Percentiles rank a stretch among this genome's conserved stretches.
phyloP scores from a whole-genome alignment of 2,888 invertebrate species.

The Drosophila atroscutellata region DNA sequence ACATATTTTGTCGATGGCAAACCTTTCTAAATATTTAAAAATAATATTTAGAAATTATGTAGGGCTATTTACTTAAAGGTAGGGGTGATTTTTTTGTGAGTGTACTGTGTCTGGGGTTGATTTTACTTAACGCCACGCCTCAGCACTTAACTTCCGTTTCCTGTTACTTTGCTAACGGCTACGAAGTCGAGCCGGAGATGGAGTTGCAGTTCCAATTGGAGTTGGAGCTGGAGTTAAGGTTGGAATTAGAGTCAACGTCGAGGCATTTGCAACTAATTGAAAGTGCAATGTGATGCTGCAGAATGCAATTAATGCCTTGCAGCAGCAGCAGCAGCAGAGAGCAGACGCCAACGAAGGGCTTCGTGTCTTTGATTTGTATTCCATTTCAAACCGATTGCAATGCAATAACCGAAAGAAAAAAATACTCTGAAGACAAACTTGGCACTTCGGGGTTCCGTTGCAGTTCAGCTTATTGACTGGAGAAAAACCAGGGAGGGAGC shows the following conservation, averaged over 20 bases:
- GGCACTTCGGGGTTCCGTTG: constrained; percentile 9
- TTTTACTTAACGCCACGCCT: constrained; percentile 81
- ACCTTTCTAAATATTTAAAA: not conserved
- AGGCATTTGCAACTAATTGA: constrained; percentile 82
- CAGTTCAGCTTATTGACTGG: constrained; percentile 28
- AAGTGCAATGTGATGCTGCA: constrained; percentile 83
- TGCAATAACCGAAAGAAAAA: constrained; percentile 24
- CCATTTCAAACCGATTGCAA: constrained; percentile 34
- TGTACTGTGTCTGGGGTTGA: constrained; percentile 57
- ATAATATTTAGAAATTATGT: not conserved
- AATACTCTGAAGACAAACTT: constrained; percentile 13
- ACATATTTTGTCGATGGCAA: not conserved
- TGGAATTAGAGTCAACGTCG: constrained; percentile 36
- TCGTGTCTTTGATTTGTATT: constrained; percentile 67
- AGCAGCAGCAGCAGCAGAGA: constrained; percentile 61
- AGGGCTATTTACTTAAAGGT: not conserved
- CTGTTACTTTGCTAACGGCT: constrained; percentile 65
- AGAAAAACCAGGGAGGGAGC: not conserved
- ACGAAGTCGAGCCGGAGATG: constrained; percentile 16
- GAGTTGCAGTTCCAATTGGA: constrained; percentile 11
- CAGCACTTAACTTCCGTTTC: constrained; percentile 83
- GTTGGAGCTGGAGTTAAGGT: constrained; percentile 9
- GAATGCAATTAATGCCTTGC: constrained; percentile 84
- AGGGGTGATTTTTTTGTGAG: not conserved
- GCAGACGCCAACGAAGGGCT: constrained; percentile 12